Evolutionary conservation across 2,113 vertebrate genomes (phyloP).

Genomic region (Pangasianodon hypophthalmus): DNA sequence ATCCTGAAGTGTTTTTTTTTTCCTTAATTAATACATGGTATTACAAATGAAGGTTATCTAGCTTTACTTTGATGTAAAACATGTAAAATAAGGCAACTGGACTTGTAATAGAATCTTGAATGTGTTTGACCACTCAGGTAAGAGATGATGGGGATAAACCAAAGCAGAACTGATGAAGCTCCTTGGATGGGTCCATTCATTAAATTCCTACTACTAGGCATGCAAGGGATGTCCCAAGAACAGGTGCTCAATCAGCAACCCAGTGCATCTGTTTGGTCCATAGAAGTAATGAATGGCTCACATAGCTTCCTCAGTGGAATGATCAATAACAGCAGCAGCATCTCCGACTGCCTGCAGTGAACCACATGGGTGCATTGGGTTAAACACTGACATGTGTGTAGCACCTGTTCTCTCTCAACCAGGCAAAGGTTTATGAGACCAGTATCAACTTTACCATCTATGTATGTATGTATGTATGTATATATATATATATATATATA

Average conservation of each 20-base stretch:
- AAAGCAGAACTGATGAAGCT: background rate
- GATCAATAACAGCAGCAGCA: constrained; percentile 40
- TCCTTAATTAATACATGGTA: background rate
- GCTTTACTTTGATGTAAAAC: background rate
- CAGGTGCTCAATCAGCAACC: background rate
- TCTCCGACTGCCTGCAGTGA: constrained; percentile 27
- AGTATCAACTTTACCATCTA: background rate
- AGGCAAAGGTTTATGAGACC: background rate
- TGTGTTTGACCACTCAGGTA: background rate
- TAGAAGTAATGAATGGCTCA: constrained; percentile 3
- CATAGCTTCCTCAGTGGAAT: constrained; percentile 34
- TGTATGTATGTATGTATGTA: too few relatives aligned
- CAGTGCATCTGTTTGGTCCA: background rate
- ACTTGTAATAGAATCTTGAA: background rate
- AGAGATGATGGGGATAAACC: background rate
- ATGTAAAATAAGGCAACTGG: background rate
- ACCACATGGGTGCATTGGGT: constrained; percentile 13
- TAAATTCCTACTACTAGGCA: background rate
- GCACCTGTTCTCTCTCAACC: background rate
- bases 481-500: too few relatives aligned
- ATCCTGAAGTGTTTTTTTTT: background rate
- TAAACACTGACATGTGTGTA: constrained; percentile 10
- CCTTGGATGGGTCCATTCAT: background rate
- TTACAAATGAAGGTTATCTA: background rate
- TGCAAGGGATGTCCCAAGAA: background rate